phyloP scores from a whole-genome alignment of 2,113 vertebrate genomes.

The Mungos mungo region DNA sequence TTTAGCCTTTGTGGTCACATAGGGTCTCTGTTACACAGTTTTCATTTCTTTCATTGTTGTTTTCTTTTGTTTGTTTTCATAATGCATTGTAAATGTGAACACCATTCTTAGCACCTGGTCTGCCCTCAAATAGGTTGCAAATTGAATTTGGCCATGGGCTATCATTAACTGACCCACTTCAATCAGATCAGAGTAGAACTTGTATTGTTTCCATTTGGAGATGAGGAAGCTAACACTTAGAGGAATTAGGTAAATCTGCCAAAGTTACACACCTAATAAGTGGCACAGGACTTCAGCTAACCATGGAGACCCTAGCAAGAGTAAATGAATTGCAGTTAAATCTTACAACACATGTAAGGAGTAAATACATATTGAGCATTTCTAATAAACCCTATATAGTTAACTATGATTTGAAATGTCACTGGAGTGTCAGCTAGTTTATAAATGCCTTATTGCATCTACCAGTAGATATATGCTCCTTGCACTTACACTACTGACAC shows the following conservation, averaged over 20 bases:
- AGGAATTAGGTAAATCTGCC: background rate
- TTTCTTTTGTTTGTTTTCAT: background rate
- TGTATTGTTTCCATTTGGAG: background rate
- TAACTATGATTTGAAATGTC: background rate
- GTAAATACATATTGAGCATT: background rate
- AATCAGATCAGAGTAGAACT: background rate
- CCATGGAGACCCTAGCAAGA: background rate
- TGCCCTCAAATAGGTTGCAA: background rate
- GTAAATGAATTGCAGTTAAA: background rate
- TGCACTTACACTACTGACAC: background rate
- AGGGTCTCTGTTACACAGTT: background rate
- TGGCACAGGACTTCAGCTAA: background rate
- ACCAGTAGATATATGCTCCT: background rate
- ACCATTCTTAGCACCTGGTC: background rate
- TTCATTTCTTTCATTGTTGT: background rate
- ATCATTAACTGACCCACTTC: background rate
- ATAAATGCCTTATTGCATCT: background rate
- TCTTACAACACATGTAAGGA: background rate
- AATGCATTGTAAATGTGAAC: background rate
- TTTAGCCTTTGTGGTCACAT: background rate
- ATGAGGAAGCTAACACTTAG: background rate
- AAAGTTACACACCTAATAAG: background rate
- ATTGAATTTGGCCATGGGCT: background rate
- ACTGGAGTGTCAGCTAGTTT: background rate
- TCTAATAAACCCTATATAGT: background rate